Evolutionary conservation across 1,140 invertebrate species (phyloP), one percentile per base, ranked within the genome.

Genomic region (Drosophila carrolli): DNA sequence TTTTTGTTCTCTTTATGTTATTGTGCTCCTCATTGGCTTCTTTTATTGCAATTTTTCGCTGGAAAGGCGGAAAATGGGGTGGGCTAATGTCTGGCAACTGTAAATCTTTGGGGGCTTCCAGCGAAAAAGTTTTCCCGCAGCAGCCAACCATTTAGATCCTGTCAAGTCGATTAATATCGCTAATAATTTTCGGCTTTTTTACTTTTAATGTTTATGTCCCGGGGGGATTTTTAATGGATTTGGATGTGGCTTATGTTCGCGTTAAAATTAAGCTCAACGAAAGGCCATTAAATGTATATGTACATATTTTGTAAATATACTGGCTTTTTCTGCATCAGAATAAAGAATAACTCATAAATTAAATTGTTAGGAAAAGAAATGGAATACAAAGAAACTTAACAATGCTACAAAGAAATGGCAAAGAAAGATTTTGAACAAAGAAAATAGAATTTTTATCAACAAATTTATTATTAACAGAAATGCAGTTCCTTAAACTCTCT

Each of bases 161-260:
- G 51, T 71, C 65, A 71, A 47, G 35, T 70, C 67, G 67, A 71
- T 71, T 71, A 71, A 71, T 71, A 71, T 71, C 13, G 65, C 65
- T 68, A 41, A 71, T 71, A 41, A 57, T 58, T 57, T 71, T 59
- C 35, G n/a, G 67, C 43, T 55, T 37, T 67, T 41, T 40, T 56
- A 57, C 41, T 47, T 47, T 68, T 67, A 47, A 58, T 54, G 65
- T 53, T 51, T 32, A 66, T 67, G 60, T 6, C 46, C 14, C 60
- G 14, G 7, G 37, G 44, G 46, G 38, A 1, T 62, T 43, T 67
- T 67, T 37, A 43, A 66, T 68, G 29, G 61, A 43, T 53, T 44
- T 35, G 29, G 19, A 14, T 50, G 60, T n/a, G 35, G 44, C 37
- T 41, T 61, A 43, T 67, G 46, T 16, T 41, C 27, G 27, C 58